A percentile compares a stretch with the other conserved stretches of the same genome.
These are phyloP conservation scores for Rynchops niger DNA, from an alignment of 2,113 vertebrate species.

Conservation along the genomic window DNA sequence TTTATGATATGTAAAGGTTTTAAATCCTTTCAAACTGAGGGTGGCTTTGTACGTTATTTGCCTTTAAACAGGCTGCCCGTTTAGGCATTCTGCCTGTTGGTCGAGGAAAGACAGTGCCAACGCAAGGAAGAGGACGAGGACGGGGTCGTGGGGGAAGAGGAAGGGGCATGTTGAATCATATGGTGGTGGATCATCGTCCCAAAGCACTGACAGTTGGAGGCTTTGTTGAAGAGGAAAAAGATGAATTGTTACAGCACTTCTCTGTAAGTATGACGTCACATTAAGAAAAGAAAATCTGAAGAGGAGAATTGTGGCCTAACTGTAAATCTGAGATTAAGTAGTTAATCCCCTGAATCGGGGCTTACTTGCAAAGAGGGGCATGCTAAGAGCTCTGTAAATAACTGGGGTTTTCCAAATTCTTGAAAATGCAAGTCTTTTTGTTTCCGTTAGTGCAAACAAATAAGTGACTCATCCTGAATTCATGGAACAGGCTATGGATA, in stretches of 20 bases:
- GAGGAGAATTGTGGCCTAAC: not conserved
- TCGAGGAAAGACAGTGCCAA: constrained; percentile 79
- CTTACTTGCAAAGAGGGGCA: not conserved
- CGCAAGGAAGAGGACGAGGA: constrained; percentile 79
- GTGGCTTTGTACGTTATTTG: not conserved
- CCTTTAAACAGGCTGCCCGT: constrained; percentile 82
- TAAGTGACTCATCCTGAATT: not conserved
- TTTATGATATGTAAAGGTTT: fast-evolving
- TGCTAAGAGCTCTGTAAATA: not conserved
- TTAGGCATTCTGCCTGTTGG: constrained; percentile 88
- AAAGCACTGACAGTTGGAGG: constrained; percentile 87
- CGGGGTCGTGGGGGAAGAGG: constrained; percentile 84
- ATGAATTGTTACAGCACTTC: constrained; percentile 94
- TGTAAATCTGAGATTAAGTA: not conserved
- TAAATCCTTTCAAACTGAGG: not conserved
- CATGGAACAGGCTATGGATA: not conserved
- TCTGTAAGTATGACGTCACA: constrained; percentile 79
- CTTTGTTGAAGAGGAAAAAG: constrained; percentile 91
- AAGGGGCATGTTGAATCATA: constrained; percentile 85
- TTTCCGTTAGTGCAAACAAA: not conserved
- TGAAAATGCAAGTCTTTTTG: not conserved
- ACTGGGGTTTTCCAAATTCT: not conserved
- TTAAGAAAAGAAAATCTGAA: not conserved
- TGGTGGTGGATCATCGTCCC: constrained; percentile 96
- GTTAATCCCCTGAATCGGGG: not conserved